These are phyloP conservation scores for Caenorhabditis sulstoni DNA, from an alignment of 2,888 invertebrate genomes.

Conservation along the genomic window DNA sequence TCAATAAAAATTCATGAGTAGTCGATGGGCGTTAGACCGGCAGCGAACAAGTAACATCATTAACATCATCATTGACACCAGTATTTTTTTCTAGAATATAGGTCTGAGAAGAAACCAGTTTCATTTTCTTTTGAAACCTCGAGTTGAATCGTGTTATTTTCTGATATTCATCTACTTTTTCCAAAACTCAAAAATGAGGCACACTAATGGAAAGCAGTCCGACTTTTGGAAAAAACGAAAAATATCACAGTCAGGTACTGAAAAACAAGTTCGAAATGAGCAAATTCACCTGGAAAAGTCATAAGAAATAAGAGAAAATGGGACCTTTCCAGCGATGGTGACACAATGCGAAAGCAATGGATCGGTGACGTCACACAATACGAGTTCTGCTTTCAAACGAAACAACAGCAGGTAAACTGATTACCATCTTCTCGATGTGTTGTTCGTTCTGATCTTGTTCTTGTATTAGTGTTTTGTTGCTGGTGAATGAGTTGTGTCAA, in stretches of 20 bases:
- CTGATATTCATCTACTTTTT: background rate
- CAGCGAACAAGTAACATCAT: background rate
- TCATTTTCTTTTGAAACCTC: too few species aligned
- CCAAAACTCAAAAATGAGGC: slow-evolving; percentile 30
- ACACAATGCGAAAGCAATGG: slow-evolving; percentile 70
- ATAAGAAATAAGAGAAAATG: background rate
- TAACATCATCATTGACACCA: too few species aligned
- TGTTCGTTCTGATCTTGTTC: background rate
- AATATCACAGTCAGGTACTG: slow-evolving; percentile 47
- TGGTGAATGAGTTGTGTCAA: slow-evolving; percentile 27
- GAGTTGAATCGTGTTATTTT: background rate
- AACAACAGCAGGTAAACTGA: slow-evolving; percentile 72
- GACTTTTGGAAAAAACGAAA: slow-evolving; percentile 48
- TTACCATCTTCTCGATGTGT: background rate
- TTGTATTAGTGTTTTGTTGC: background rate
- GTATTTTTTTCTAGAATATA: too few species aligned
- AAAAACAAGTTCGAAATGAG: background rate
- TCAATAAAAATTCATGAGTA: too few species aligned
- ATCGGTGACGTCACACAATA: slow-evolving; percentile 66
- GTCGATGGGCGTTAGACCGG: too few species aligned
- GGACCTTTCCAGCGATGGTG: slow-evolving; percentile 58
- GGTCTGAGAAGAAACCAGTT: background rate
- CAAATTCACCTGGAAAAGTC: background rate
- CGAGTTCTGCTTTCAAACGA: slow-evolving; percentile 63
- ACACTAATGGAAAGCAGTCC: background rate